These are phyloP conservation scores for Andrena bicolor DNA, from an alignment of 2,888 invertebrate genomes.

Conservation along the genomic window DNA sequence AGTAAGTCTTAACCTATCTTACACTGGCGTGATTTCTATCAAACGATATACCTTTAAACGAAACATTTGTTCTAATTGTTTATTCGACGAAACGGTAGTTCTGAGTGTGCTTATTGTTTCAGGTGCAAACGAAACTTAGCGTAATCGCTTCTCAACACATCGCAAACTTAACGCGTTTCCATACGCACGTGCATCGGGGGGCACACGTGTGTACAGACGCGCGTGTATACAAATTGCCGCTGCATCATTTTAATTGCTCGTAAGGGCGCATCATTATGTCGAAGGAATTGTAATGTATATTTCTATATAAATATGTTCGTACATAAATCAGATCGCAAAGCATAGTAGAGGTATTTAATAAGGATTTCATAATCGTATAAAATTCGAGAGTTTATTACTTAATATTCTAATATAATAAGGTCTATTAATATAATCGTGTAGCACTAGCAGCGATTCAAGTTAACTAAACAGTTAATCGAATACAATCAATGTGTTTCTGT, in stretches of 20 bases:
- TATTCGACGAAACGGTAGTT: neutral
- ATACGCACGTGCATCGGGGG: neutral
- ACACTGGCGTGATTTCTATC: neutral
- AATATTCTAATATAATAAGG: slow-evolving; percentile 14
- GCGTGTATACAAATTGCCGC: neutral
- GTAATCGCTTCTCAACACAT: neutral
- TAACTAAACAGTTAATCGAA: slow-evolving; percentile 11
- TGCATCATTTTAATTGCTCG: neutral
- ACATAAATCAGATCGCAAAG: too few species aligned
- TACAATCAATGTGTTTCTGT: slow-evolving; percentile 29
- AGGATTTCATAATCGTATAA: slow-evolving; percentile 2
- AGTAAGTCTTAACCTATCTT: slow-evolving; percentile 36
- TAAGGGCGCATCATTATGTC: neutral
- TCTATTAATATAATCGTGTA: slow-evolving; percentile 11
- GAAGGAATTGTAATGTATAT: too few species aligned
- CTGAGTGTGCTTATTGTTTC: neutral
- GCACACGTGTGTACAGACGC: neutral
- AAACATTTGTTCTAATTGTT: slow-evolving; percentile 48
- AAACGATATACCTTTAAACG: slow-evolving; percentile 38
- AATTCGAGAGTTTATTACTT: slow-evolving; percentile 1
- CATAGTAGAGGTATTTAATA: neutral
- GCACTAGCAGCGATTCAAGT: neutral
- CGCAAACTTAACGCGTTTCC: neutral
- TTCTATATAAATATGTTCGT: too few species aligned
- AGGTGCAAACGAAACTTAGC: neutral